A percentile compares a stretch with the other conserved stretches of the same genome.
Evolutionary conservation across 1,140 invertebrate species (phyloP).

Genomic region (Euschistus heros): DNA sequence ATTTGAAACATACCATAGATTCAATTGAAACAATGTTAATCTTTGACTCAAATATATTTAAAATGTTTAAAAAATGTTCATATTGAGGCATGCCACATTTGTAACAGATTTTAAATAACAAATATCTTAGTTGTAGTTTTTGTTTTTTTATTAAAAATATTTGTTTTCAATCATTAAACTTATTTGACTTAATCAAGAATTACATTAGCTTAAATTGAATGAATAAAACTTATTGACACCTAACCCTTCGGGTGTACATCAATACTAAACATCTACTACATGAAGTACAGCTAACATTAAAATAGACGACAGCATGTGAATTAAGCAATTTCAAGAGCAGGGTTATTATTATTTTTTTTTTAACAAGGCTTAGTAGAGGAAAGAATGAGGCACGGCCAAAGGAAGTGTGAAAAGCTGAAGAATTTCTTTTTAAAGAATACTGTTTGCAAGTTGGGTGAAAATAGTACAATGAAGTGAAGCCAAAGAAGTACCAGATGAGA

Average conservation of each 20-base stretch:
- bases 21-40: too few species aligned
- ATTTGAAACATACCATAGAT: too few species aligned
- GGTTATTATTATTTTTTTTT: neutral
- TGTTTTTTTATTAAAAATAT: neutral
- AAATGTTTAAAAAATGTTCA: neutral
- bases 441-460: too few species aligned
- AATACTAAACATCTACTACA: neutral
- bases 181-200: neutral
- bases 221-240: neutral
- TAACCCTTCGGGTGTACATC: neutral
- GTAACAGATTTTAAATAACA: neutral
- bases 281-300: constrained; percentile 3
- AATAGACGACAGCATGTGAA: neutral
- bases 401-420: neutral
- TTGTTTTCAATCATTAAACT: neutral
- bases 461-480: too few species aligned
- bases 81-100: neutral
- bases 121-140: neutral
- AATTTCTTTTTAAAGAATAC: neutral
- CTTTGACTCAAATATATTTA: too few species aligned
- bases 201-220: neutral
- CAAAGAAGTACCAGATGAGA: too few species aligned
- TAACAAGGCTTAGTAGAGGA: neutral
- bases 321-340: neutral
- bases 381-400: constrained; percentile 10